Evolutionary conservation across 2,797 vertebrate genomes (phyloP), one percentile per base, ranked within the genome.

Genomic region (Columba guinea): DNA sequence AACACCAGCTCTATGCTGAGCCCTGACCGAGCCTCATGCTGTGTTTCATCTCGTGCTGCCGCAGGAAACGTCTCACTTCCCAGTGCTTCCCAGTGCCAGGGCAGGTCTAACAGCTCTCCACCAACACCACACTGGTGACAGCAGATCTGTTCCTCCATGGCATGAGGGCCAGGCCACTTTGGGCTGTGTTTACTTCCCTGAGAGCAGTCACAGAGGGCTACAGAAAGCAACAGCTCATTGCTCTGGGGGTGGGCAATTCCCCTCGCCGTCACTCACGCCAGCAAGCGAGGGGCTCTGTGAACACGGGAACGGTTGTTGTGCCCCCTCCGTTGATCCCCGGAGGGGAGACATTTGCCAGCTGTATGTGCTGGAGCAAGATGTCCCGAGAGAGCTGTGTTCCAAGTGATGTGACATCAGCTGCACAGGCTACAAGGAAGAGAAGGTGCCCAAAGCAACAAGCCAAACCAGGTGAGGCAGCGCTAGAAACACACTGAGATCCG

Each of bases 201-300:
- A 9, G 64, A 32, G 64, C 89, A 68, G 41, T 14, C 58, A 46
- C 32, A 22, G 52, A 52, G 30, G 55, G 71, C 71, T 69, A 6
- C 1, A 37, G 87, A 77, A 87, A 68, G 67, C 65, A 63, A 49
- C 23, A 70, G 68, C 44, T 80, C 81, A 14, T 46, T 49, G 67
- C 75, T 75, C 64, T 51, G 84, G 19, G 49, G 51, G 34, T 27
- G 64, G n/a, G 46, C 71, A 85, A n/a, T 64, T 94, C 87, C 75
- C 69, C 37, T 49, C 0, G 7, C 71, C 46, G 89, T 87, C 87
- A 83, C 79, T 84, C 75, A 74, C 70, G 74, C 23, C 62, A 79
- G 74, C 11, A 49, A 69, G 65, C 0, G 11, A 90, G 34, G 37
- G 8, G 78, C 39, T 20, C 70, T 22, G 48, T 1, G 5, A 84